Percentiles rank a stretch among this genome's conserved stretches.
These are phyloP conservation scores for Anguilla rostrata DNA, from an alignment of 2,113 vertebrate genomes.

Conservation along the genomic window DNA sequence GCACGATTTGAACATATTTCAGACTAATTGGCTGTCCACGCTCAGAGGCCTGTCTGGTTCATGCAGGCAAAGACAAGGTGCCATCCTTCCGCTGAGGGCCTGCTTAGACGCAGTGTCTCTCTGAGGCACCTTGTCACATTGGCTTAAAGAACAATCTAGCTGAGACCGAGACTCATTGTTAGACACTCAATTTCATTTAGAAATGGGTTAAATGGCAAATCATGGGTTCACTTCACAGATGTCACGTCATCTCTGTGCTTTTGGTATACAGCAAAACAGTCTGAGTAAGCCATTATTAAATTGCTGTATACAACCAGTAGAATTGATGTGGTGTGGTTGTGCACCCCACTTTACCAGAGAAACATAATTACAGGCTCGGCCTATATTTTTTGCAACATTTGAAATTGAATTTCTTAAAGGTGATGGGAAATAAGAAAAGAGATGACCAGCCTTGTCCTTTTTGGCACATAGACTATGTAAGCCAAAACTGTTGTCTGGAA, in stretches of 20 bases:
- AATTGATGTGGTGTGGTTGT: neutral
- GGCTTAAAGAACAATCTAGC: constrained; percentile 37
- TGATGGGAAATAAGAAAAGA: neutral
- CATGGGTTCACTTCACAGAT: neutral
- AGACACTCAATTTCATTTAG: neutral
- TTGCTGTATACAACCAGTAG: neutral
- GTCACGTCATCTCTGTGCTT: neutral
- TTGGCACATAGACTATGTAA: neutral
- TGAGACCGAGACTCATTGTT: neutral
- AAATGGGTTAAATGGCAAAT: constrained; percentile 38
- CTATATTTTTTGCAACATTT: neutral
- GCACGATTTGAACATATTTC: constrained; percentile 30
- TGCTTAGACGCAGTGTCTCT: constrained; percentile 39
- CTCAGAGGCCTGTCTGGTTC: constrained; percentile 41
- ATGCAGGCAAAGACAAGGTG: constrained; percentile 23
- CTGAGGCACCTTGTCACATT: constrained; percentile 51
- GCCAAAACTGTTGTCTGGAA: neutral
- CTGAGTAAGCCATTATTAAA: neutral
- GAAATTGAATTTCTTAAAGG: neutral
- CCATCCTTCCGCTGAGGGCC: constrained; percentile 31
- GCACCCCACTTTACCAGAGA: neutral
- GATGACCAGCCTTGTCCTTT: neutral
- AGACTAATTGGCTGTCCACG: constrained; percentile 47
- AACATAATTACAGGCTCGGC: neutral
- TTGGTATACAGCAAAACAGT: neutral